A percentile compares a stretch with the other conserved stretches of the same genome.
Conservation (phyloP, 1,140 invertebrate species). For the Adelges cooleyi region DNA sequence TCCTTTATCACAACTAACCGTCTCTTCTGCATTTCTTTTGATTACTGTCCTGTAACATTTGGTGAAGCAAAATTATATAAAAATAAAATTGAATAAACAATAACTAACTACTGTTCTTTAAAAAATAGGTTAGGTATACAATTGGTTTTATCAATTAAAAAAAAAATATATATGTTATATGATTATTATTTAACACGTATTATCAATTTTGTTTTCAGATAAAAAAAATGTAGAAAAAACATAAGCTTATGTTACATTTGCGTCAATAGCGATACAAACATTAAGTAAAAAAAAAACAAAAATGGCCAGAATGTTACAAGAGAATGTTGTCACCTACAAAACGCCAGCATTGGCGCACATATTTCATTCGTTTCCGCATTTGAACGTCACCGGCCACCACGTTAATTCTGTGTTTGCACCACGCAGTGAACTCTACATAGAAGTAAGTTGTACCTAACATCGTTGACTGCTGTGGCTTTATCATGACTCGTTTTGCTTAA, state of each 20-base stretch:
- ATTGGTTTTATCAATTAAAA: no score
- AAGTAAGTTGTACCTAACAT: constrained; percentile 54
- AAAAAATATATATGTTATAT: no score
- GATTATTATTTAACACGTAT: no score
- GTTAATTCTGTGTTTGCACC: constrained; percentile 87
- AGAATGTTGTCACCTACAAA: constrained; percentile 48
- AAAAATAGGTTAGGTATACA: no score
- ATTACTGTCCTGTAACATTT: no score
- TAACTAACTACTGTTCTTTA: no score
- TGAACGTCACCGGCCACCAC: constrained; percentile 74
- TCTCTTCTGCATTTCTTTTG: no score
- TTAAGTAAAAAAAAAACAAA: not conserved
- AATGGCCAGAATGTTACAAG: constrained; percentile 30
- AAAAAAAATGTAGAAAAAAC: constrained; percentile 8
- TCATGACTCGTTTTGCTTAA: not conserved
- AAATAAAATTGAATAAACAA: no score
- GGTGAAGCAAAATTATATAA: no score
- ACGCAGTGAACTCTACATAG: constrained; percentile 73
- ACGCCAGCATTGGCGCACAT: constrained; percentile 69
- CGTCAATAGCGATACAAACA: not conserved
- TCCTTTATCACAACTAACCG: no score
- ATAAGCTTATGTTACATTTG: not conserved
- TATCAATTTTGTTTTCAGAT: no score
- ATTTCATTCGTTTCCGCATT: constrained; percentile 73
- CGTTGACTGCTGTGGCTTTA: not conserved